phyloP scores from a whole-genome alignment of 2,888 invertebrate species.

The Muschampia plurimacula region DNA sequence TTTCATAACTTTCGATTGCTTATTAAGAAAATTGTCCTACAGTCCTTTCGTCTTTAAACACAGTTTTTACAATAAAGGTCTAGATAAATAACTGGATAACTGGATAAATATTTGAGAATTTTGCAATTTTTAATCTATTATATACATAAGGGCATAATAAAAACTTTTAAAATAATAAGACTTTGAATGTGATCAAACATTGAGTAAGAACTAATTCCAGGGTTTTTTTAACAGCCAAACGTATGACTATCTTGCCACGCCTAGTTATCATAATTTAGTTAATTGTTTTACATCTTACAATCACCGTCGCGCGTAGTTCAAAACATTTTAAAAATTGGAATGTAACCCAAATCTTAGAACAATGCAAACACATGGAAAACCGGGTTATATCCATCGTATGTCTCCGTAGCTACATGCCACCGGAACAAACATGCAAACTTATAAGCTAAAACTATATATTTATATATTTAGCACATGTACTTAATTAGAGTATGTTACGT shows the following conservation, averaged over 20 bases:
- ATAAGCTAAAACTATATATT: neutral
- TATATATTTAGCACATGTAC: conserved; percentile 17
- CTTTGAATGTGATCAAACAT: too few relatives aligned
- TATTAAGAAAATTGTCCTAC: neutral
- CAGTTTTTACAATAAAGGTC: neutral
- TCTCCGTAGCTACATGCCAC: conserved; percentile 8
- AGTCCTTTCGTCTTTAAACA: neutral
- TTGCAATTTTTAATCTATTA: too few relatives aligned
- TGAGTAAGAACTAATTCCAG: too few relatives aligned
- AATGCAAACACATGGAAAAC: conserved; percentile 30
- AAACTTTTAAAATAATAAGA: too few relatives aligned
- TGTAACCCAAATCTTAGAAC: conserved; percentile 29
- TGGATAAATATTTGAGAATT: too few relatives aligned
- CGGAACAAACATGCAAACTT: conserved; percentile 47
- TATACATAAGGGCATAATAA: too few relatives aligned
- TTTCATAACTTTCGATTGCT: neutral
- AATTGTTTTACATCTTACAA: neutral
- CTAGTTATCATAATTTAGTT: neutral
- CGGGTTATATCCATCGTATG: conserved; percentile 30
- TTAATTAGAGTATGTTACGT: neutral
- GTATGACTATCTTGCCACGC: neutral
- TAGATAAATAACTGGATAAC: too few relatives aligned
- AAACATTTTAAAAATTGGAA: conserved; percentile 16
- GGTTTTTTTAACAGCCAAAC: neutral
- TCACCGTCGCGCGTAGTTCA: neutral